A percentile compares a stretch with the other conserved stretches of the same genome.
Evolutionary conservation across 2,113 vertebrate genomes (phyloP).

Genomic region (Amphiprion ocellaris): DNA sequence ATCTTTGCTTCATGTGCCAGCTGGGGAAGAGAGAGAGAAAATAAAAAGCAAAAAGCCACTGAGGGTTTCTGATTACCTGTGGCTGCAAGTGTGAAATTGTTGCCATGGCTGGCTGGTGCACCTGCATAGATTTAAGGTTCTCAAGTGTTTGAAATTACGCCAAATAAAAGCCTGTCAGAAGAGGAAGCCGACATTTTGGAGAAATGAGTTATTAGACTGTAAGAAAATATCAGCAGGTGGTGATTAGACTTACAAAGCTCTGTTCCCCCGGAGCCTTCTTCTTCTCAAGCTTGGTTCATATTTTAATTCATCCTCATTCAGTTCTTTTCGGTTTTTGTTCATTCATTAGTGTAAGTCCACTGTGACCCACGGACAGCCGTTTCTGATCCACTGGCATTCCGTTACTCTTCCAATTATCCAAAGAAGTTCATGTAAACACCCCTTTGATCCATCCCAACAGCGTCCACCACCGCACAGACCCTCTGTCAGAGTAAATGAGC

Average conservation of each 20-base stretch:
- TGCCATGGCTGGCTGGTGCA: slow-evolving; percentile 44
- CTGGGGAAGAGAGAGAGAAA: slow-evolving; percentile 31
- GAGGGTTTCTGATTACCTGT: slow-evolving; percentile 43
- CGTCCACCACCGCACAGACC: slow-evolving; percentile 22
- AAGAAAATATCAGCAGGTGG: not conserved
- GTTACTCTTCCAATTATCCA: slow-evolving; percentile 28
- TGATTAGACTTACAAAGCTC: not conserved
- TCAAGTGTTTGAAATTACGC: slow-evolving; percentile 31
- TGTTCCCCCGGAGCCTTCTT: not conserved
- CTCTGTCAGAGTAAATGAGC: slow-evolving; percentile 51
- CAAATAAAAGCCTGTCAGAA: slow-evolving; percentile 27
- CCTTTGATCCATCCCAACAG: slow-evolving; percentile 54
- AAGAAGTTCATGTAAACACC: slow-evolving; percentile 39
- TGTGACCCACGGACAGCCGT: slow-evolving; percentile 39
- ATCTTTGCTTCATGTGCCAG: slow-evolving; percentile 38
- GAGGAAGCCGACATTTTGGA: not conserved
- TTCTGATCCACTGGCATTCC: slow-evolving; percentile 27
- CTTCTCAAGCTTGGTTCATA: not conserved
- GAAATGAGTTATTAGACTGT: not conserved
- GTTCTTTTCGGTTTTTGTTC: not conserved
- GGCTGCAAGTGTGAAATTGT: slow-evolving; percentile 60
- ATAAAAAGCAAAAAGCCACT: not conserved
- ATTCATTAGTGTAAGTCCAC: slow-evolving; percentile 6
- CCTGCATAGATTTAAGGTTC: slow-evolving; percentile 37
- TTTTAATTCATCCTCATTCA: not conserved